phyloP scores from a whole-genome alignment of 2,797 vertebrate species.

The Crypturellus tataupa region DNA sequence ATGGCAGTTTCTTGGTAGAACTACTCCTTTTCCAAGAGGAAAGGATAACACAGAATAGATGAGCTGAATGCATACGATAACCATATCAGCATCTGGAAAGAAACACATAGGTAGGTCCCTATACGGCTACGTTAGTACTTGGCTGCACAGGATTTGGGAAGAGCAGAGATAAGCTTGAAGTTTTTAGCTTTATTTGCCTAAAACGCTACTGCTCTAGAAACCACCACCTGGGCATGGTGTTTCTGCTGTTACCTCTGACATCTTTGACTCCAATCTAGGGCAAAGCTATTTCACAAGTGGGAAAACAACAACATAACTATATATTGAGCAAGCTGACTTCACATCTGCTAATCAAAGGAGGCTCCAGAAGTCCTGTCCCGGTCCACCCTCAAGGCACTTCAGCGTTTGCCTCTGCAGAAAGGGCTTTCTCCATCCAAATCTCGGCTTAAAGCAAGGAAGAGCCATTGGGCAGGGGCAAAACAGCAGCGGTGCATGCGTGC shows the following conservation, averaged over 20 bases:
- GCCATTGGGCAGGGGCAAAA: neutral
- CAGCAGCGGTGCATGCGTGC: neutral
- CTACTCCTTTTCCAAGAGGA: fast-evolving
- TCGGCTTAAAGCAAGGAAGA: neutral
- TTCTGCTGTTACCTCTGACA: neutral
- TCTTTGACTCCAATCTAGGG: neutral
- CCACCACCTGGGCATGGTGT: fast-evolving
- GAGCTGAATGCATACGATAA: neutral
- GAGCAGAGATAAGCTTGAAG: neutral
- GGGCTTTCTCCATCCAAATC: neutral
- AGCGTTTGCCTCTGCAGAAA: neutral
- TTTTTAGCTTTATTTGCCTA: neutral
- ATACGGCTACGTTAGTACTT: neutral
- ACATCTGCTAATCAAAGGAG: neutral
- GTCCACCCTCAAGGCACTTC: no score
- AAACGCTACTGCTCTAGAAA: neutral
- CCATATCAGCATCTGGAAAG: fast-evolving
- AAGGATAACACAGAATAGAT: neutral
- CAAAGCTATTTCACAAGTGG: neutral
- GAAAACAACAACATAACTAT: fast-evolving
- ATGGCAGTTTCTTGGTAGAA: neutral
- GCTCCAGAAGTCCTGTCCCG: neutral
- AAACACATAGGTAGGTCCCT: fast-evolving
- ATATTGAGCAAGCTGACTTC: neutral
- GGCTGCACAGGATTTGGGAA: neutral